Conservation (phyloP, 2,797 vertebrate species). For the Sarcophilus harrisii region DNA sequence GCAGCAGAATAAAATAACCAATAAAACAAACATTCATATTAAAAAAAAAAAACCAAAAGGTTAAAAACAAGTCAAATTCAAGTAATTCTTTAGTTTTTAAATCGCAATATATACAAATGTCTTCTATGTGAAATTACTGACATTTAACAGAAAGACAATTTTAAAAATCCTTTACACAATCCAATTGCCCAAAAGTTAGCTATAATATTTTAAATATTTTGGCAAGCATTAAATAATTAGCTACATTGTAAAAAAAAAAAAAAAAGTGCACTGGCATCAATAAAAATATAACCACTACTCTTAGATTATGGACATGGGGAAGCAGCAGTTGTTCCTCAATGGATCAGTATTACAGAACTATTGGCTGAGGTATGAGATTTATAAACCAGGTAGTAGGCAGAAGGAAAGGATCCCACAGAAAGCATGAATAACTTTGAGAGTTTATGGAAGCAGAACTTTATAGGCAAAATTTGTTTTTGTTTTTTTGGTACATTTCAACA, state of each 20-base stretch:
- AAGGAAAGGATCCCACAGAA: not conserved
- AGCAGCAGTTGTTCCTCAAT: conserved; percentile 8
- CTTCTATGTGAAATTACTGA: conserved; percentile 54
- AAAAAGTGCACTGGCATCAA: conserved; percentile 68
- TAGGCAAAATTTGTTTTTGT: conserved; percentile 4
- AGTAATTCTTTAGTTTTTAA: conserved; percentile 78
- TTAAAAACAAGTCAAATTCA: conserved; percentile 79
- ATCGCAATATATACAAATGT: conserved; percentile 78
- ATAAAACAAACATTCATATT: conserved; percentile 75
- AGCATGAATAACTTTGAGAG: too few species aligned
- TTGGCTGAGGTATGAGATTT: not conserved
- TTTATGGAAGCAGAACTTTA: not conserved
- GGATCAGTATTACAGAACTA: not conserved
- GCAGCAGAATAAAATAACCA: conserved; percentile 72
- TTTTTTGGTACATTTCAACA: not conserved
- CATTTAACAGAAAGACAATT: conserved; percentile 71
- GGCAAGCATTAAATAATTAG: conserved; percentile 81
- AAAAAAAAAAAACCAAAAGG: conserved; percentile 62
- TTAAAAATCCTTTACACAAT: conserved; percentile 17
- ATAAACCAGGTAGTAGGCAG: rapidly evolving
- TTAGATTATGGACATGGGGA: not conserved
- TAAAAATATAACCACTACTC: conserved; percentile 55
- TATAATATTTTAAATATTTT: conserved; percentile 74
- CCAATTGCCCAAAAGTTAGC: conserved; percentile 51
- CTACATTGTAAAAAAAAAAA: not conserved